Percentiles rank a stretch among this genome's conserved stretches.
Evolutionary conservation across 2,888 invertebrate genomes (phyloP).

Genomic region (Didymodactylos carnosus): DNA sequence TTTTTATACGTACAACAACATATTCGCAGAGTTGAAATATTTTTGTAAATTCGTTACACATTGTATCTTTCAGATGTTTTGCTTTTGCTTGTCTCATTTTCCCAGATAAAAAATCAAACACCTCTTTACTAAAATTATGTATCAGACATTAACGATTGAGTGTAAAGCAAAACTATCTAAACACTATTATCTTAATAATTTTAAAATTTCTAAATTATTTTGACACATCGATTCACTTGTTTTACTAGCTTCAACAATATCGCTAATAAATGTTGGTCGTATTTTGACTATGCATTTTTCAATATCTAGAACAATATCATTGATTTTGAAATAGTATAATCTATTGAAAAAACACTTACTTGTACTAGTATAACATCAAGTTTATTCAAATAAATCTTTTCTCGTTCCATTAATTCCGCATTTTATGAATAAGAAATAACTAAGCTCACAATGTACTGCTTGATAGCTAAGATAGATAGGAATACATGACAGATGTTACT

Average conservation of each 20-base stretch:
- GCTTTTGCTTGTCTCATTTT: conserved; percentile 97
- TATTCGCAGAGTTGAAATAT: conserved; percentile 93
- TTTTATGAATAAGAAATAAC: conserved; percentile 95
- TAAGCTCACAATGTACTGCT: conserved; percentile 91
- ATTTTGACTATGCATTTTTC: conserved; percentile 97
- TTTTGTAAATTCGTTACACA: conserved; percentile 96
- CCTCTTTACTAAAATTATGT: conserved; percentile 55
- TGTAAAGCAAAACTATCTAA: background rate
- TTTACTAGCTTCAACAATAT: conserved; percentile 95
- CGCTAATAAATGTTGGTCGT: conserved; percentile 95
- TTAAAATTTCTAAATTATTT: conserved; percentile 96
- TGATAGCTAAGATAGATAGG: conserved; percentile 50
- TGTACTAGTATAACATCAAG: conserved; percentile 95
- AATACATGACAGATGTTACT: background rate
- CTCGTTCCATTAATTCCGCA: conserved; percentile 62
- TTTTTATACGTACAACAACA: conserved; percentile 62
- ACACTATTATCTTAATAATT: conserved; percentile 50
- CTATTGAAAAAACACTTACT: conserved; percentile 34
- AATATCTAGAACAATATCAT: conserved; percentile 50
- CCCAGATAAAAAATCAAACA: conserved; percentile 95
- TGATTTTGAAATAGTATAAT: background rate
- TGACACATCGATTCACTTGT: conserved; percentile 96
- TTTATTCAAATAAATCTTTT: conserved; percentile 88
- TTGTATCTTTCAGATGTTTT: conserved; percentile 92
- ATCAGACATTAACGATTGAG: background rate